Percentiles rank a stretch among this genome's conserved stretches.
phyloP scores from a whole-genome alignment of 2,888 invertebrate genomes.

The Ormyrus nitidulus region DNA sequence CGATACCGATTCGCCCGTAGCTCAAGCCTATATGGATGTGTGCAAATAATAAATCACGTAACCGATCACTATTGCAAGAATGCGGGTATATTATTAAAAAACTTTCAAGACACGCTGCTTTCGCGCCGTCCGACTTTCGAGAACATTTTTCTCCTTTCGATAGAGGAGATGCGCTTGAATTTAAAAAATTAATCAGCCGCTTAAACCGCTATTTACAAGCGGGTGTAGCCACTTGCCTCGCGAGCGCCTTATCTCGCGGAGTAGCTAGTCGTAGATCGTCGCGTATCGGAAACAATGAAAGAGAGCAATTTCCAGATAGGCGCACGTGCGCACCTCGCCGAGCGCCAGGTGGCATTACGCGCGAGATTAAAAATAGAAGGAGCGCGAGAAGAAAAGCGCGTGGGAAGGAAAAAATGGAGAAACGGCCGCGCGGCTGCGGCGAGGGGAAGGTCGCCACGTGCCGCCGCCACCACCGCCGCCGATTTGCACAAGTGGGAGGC shows the following conservation, averaged over 20 bases:
- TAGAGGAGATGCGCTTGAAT: too few species aligned
- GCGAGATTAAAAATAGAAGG: constrained; percentile 4
- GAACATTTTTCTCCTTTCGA: too few species aligned
- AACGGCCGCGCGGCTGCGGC: constrained; percentile 4
- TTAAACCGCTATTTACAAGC: too few species aligned
- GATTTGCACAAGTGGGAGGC: neutral
- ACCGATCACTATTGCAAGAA: too few species aligned
- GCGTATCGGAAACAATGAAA: constrained; percentile 26
- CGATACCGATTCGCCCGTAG: constrained; percentile 10
- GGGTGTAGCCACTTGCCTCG: too few species aligned
- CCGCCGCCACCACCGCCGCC: neutral
- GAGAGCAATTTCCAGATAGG: constrained; percentile 32
- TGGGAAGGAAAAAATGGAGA: constrained; percentile 38
- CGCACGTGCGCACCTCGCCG: constrained; percentile 12
- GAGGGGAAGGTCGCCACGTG: constrained; percentile 39
- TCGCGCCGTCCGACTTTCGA: too few species aligned
- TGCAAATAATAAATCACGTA: neutral
- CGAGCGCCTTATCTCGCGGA: too few species aligned
- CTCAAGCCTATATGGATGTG: neutral
- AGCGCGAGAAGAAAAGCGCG: neutral
- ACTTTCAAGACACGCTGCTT: too few species aligned
- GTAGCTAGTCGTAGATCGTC: too few species aligned
- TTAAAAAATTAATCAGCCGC: too few species aligned
- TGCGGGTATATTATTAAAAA: too few species aligned
- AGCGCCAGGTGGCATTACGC: constrained; percentile 32